Evolutionary conservation across 1,140 invertebrate species (phyloP), one percentile per base, ranked within the genome.

Genomic region (Drosophila sulfurigaster): DNA sequence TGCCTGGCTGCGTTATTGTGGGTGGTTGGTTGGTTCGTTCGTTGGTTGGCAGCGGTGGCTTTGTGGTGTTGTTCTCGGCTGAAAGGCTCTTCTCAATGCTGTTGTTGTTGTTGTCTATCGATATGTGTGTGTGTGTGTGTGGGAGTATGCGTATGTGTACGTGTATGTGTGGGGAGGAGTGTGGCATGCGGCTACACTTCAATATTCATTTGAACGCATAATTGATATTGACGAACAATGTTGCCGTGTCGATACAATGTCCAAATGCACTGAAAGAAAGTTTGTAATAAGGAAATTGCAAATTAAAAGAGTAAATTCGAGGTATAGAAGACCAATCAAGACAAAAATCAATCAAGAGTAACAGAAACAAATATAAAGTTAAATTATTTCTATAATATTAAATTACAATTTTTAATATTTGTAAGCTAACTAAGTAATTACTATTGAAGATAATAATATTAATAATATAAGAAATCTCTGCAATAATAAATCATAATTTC

Each of bases 221-320:
- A 89, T 89, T 89, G 86, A 89, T 89, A 86, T 86, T 80, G 86
- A 86, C 86, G 85, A 89, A 89, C 85, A 89, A 89, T 89, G 85
- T 89, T 89, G 81, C 73, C 63, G 45, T 51, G 46, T 64, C 76
- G 49, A 32, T 52, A 69, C 78, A 69, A 67, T 77, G 79, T 69
- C 30, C 35, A 59, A 43, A 28, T 75, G 54, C 83, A 87, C 71
- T 87, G 71, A 8, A 46, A 67, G 38, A 87, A 82, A 71, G n/a
- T 0, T 20, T 0, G 35, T 3, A 41, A 2, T 43, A 25, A 25
- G 30, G n/a, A 56, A 20, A 25, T 25, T 25, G 3, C 20, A 25
- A 25, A 25, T 25, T 25, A 4, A 25, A 25, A 25, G 4, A 25
- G 20, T 25, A 25, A 25, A 25, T 25, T 25, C 20, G 20, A 25